These are phyloP conservation scores for Sphaerodactylus townsendi DNA, from an alignment of 2,113 vertebrate genomes.

Conservation along the genomic window DNA sequence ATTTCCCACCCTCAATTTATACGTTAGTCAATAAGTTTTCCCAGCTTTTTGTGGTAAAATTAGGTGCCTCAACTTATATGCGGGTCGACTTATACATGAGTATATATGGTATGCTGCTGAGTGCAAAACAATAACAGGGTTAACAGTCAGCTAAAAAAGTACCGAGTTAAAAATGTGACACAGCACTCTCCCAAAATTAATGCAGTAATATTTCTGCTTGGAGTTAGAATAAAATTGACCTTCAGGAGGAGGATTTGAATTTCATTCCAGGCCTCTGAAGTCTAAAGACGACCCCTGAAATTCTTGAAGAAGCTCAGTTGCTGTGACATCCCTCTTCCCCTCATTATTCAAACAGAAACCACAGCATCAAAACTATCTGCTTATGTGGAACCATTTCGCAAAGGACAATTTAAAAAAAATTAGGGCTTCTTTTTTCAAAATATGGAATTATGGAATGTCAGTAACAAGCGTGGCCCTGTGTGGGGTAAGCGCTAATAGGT, in stretches of 20 bases:
- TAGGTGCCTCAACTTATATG: too few species aligned
- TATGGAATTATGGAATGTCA: neutral
- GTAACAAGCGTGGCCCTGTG: neutral
- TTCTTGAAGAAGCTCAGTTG: fast-evolving
- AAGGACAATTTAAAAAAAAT: neutral
- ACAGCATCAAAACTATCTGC: too few species aligned
- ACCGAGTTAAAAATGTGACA: neutral
- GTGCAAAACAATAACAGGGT: neutral
- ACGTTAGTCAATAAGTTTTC: too few species aligned
- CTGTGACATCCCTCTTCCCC: neutral
- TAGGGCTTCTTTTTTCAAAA: neutral
- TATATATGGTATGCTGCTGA: too few species aligned
- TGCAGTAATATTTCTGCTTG: neutral
- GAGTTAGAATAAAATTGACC: neutral
- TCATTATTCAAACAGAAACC: too few species aligned
- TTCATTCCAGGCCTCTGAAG: neutral
- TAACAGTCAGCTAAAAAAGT: neutral
- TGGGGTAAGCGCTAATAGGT: neutral
- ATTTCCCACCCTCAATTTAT: too few species aligned
- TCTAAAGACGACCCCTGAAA: neutral
- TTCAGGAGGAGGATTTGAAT: neutral
- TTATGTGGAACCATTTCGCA: fast-evolving
- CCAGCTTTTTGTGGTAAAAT: too few species aligned
- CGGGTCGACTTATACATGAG: too few species aligned
- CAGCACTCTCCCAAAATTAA: neutral